Percentiles rank a stretch among this genome's conserved stretches.
These are phyloP conservation scores for Acleris laterana DNA, from an alignment of 2,888 invertebrate species.

Conservation along the genomic window DNA sequence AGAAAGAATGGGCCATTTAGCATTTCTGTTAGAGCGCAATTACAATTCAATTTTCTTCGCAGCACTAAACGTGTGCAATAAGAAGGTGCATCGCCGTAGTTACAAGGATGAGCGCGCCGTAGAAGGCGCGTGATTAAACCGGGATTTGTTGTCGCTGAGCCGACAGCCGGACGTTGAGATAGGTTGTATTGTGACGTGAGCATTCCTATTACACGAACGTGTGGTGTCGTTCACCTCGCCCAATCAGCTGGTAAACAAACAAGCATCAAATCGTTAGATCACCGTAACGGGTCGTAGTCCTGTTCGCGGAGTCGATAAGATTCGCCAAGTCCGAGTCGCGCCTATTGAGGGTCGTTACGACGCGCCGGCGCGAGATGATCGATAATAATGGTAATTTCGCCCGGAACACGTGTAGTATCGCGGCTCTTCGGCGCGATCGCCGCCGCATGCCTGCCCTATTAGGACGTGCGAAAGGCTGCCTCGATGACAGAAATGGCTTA, in stretches of 20 bases:
- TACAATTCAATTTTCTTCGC: constrained; percentile 75
- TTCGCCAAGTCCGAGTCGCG: constrained; percentile 62
- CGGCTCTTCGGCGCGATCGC: constrained; percentile 68
- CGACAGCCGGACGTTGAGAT: constrained; percentile 48
- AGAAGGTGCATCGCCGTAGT: constrained; percentile 41
- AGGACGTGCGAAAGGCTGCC: constrained; percentile 68
- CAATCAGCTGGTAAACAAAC: constrained; percentile 55
- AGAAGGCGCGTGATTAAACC: constrained; percentile 55
- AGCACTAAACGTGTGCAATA: constrained; percentile 61
- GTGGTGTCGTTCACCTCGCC: constrained; percentile 43
- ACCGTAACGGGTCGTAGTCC: constrained; percentile 60
- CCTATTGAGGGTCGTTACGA: constrained; percentile 80
- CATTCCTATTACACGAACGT: constrained; percentile 26
- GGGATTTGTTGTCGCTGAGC: constrained; percentile 51
- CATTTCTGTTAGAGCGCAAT: constrained; percentile 69
- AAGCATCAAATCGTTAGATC: constrained; percentile 60
- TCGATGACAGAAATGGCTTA: constrained; percentile 67
- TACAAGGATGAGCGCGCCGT: constrained; percentile 47
- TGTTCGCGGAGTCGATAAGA: constrained; percentile 63
- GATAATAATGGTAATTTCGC: constrained; percentile 84
- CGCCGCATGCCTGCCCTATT: constrained; percentile 70
- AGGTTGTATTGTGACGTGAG: constrained; percentile 41
- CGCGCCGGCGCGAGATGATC: constrained; percentile 78
- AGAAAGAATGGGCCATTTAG: constrained; percentile 68
- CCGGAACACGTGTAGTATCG: constrained; percentile 79